Evolutionary conservation across 2,113 vertebrate species (phyloP).

Genomic region (Vanacampus margaritifer): DNA sequence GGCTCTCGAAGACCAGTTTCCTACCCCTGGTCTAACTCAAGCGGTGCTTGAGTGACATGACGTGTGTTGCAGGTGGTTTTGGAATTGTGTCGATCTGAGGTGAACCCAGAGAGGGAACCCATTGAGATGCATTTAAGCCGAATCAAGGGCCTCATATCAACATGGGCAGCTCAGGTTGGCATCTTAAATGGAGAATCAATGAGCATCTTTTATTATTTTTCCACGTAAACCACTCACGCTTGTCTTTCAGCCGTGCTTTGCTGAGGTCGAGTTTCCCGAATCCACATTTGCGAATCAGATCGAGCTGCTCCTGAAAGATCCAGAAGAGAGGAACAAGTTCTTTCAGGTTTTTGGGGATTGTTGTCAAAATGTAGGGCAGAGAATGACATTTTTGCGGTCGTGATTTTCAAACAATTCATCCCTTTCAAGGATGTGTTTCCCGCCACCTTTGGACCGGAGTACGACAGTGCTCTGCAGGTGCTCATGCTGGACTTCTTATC

Average conservation of each 20-base stretch:
- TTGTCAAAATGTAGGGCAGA: not conserved
- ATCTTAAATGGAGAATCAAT: not conserved
- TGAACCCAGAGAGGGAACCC: constrained; percentile 34
- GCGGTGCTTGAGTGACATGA: not conserved
- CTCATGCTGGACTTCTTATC: constrained; percentile 76
- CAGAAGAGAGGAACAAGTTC: constrained; percentile 59
- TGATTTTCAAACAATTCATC: not conserved
- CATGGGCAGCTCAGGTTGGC: constrained; percentile 61
- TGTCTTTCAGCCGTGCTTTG: constrained; percentile 54
- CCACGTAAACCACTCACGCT: not conserved
- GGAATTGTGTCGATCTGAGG: constrained; percentile 54
- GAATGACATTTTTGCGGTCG: not conserved
- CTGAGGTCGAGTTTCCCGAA: constrained; percentile 61
- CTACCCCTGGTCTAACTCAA: too few species aligned
- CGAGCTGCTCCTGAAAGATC: constrained; percentile 57
- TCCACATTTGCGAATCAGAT: constrained; percentile 66
- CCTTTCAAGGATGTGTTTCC: constrained; percentile 67
- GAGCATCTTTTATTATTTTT: not conserved
- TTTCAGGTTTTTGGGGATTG: constrained; percentile 57
- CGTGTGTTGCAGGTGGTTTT: constrained; percentile 58
- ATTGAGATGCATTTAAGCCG: constrained; percentile 56
- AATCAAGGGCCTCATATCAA: constrained; percentile 55
- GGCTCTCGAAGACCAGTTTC: too few species aligned
- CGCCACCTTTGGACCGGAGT: constrained; percentile 73
- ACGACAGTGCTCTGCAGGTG: constrained; percentile 72